Percentiles rank a stretch among this genome's conserved stretches.
Evolutionary conservation across 2,888 invertebrate species (phyloP).

Genomic region (Lasioglossum pauxillum): DNA sequence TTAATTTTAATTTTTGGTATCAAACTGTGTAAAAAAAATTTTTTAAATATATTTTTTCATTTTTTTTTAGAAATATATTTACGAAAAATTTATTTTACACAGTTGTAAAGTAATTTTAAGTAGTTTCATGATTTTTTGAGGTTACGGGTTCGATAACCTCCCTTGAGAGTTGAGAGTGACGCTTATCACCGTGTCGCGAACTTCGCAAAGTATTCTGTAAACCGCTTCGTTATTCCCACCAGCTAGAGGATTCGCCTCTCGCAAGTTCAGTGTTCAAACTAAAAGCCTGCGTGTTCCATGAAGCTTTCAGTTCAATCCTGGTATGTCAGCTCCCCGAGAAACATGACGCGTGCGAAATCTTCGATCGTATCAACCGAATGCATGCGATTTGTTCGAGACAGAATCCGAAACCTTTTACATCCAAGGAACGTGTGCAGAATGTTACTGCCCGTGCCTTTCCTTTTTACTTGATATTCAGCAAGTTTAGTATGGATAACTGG

Average conservation of each 20-base stretch:
- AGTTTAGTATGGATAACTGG: conserved; percentile 11
- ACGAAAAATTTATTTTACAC: too few relatives aligned
- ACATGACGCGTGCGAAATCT: conserved; percentile 7
- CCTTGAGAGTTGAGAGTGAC: too few relatives aligned
- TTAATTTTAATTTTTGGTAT: too few relatives aligned
- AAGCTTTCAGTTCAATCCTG: conserved; percentile 14
- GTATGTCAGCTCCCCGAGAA: conserved; percentile 22
- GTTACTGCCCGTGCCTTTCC: neutral
- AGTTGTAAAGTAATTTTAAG: too few relatives aligned
- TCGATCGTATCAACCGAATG: conserved; percentile 22
- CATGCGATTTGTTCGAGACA: conserved; percentile 12
- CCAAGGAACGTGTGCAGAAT: neutral
- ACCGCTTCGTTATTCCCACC: conserved; percentile 1
- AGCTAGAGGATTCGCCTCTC: neutral
- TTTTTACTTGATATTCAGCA: neutral
- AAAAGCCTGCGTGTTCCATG: conserved; percentile 12
- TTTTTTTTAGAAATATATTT: too few relatives aligned
- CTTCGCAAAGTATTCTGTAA: conserved; percentile 23
- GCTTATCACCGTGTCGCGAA: neutral
- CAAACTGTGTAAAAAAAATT: too few relatives aligned
- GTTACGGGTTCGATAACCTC: too few relatives aligned
- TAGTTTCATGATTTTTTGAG: too few relatives aligned
- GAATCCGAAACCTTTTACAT: neutral
- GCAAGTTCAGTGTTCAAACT: conserved; percentile 11
- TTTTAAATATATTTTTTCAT: too few relatives aligned